These are phyloP conservation scores for Cryptops parisi DNA, from an alignment of 2,888 invertebrate species.

Conservation along the genomic window DNA sequence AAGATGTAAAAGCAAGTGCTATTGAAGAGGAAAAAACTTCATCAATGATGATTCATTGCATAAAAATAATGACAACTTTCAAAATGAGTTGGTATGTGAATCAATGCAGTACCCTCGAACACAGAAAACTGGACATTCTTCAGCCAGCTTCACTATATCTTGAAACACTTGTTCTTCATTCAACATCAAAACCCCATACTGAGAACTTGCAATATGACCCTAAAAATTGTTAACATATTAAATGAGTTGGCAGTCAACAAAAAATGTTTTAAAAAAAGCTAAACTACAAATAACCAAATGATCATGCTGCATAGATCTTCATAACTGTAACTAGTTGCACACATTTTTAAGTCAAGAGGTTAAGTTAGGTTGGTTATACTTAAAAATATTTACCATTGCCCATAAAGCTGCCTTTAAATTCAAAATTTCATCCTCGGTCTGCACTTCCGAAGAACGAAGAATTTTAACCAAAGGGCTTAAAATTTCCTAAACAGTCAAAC, in stretches of 20 bases:
- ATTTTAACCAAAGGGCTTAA: slow-evolving; percentile 1
- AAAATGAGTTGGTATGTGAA: neutral
- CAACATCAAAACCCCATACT: slow-evolving; percentile 58
- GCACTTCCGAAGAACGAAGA: slow-evolving; percentile 17
- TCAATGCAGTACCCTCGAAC: slow-evolving; percentile 44
- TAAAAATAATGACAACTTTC: no score
- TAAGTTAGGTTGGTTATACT: no score
- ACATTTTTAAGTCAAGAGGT: no score
- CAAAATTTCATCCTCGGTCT: slow-evolving; percentile 51
- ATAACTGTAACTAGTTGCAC: no score
- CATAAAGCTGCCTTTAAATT: slow-evolving; percentile 78
- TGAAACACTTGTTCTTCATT: slow-evolving; percentile 42
- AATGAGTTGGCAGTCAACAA: neutral
- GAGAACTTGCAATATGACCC: slow-evolving; percentile 63
- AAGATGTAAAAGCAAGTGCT: slow-evolving; percentile 74
- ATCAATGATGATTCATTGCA: no score
- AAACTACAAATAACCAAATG: no score
- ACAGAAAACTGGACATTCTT: slow-evolving; percentile 67
- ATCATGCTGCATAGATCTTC: no score
- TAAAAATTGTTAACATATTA: slow-evolving; percentile 19
- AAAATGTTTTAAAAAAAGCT: no score
- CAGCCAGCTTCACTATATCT: slow-evolving; percentile 49
- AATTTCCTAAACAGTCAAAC: slow-evolving; percentile 6
- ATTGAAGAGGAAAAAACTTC: slow-evolving; percentile 18
- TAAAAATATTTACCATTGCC: slow-evolving; percentile 44